Evolutionary conservation across 2,797 vertebrate species (phyloP), one percentile per base, ranked within the genome.

Genomic region (Aldrovandia affinis): DNA sequence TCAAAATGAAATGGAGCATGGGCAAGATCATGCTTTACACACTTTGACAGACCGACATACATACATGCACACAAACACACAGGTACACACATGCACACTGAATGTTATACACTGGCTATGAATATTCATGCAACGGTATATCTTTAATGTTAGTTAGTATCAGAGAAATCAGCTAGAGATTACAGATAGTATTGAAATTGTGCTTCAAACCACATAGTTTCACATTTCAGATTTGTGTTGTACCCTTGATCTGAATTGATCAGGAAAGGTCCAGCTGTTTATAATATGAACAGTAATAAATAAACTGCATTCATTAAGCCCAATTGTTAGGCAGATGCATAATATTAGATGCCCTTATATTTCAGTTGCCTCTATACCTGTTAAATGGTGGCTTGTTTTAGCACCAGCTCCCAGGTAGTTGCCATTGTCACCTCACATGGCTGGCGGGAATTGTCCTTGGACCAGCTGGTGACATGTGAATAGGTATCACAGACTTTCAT

Each of bases 401-500:
- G 87, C 83, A 85, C 89, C 86, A 85, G 85, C 44, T 44, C 65
- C 36, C 52, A 83, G 78, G 78, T 81, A 83, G 85, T 77, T 81
- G 84, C 81, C 89, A 82, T 88, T 85, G 79, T 88, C 83, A 86
- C 86, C 84, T 68, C 79, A 42, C 86, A 28, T 84, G 75, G 88
- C 88, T 92, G 91, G 90, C 90, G 89, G 88, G 80, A 70, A 42
- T 81, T 83, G 83, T 82, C 84, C 83, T 59, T 86, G 82, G 85
- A 84, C 85, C 85, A 86, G 88, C 87, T 81, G 87, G 78, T 55
- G 87, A 90, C 85, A 78, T 83, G 84, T 89, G 90, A 89, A 87
- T 86, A 87, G 88, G 81, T 85, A 85, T 25, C 36, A 77, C 73
- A 77, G 68, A 80, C 83, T 80, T 68, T 78, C 63, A 50, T 80